Evolutionary conservation across 2,797 vertebrate species (phyloP), one percentile per base, ranked within the genome.

Genomic region (Mico argentatus): DNA sequence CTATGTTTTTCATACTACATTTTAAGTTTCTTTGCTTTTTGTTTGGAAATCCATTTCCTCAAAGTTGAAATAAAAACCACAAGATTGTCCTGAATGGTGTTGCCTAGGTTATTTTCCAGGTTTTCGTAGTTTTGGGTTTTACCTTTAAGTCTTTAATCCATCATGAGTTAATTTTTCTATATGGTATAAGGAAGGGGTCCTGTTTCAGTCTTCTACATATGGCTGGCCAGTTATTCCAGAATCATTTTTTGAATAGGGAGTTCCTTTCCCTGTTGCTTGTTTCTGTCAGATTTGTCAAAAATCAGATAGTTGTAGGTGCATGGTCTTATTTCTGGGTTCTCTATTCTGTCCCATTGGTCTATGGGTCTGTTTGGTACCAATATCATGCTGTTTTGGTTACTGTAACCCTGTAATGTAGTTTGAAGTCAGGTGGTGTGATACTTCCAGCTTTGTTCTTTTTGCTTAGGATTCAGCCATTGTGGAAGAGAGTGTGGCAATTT

Each of bases 21-120:
- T 94, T 95, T 91, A 81, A 77, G 64, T 88, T 88, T 22, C 26
- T 77, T 79, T 61, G 59, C 5, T n/a, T 96, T 96, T 82, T 61
- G 61, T 93, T 91, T 86, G 41, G 33, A 77, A 96, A 59, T 73
- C 1, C 1, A 89, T 83, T 79, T 75, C 19, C 67, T 89, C 41
- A 84, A 90, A 46, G 30, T 84, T 72, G n/a, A 85, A 75, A 72
- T 11, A 2, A 19, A 36, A 64, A 20, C 44, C 44, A 26, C 13
- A 64, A 8, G 30, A 67, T 67, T n/a, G 33, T 67, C 15, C 7
- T 67, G 61, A n/a, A 67, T 67, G 61, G 33, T 67, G n/a, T 67
- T 67, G 15, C 33, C 30, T 67, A 67, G 61, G 33, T 67, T 67
- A 12, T 67, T 33, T 67, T 67, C 33, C 33, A 19, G 61, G 61